These are phyloP conservation scores for Netelia melanura DNA, from an alignment of 2,888 invertebrate species.

Conservation along the genomic window DNA sequence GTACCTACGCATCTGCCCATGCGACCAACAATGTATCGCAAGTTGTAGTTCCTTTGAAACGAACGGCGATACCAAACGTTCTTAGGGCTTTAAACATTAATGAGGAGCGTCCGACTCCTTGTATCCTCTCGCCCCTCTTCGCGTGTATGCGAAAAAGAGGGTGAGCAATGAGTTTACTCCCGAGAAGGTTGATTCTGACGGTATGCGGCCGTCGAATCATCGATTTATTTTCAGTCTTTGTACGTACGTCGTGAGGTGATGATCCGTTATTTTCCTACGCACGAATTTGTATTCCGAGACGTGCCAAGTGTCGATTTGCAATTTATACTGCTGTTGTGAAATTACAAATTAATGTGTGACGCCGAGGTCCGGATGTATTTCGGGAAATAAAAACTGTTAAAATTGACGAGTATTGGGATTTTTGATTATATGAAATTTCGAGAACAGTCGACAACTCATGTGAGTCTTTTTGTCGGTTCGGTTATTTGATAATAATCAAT, in stretches of 20 bases:
- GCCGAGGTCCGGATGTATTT: neutral
- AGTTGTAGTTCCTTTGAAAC: too few relatives aligned
- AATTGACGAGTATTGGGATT: too few relatives aligned
- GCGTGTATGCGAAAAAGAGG: neutral
- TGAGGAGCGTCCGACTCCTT: too few relatives aligned
- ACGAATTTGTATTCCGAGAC: neutral
- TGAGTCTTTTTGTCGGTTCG: too few relatives aligned
- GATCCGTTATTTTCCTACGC: neutral
- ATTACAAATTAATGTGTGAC: neutral
- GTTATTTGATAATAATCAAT: too few relatives aligned
- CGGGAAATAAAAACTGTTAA: neutral
- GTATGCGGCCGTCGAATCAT: neutral
- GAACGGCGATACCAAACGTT: too few relatives aligned
- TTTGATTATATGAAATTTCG: too few relatives aligned
- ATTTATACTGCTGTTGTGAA: neutral
- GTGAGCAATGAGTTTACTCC: neutral
- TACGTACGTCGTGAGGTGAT: neutral
- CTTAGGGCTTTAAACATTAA: too few relatives aligned
- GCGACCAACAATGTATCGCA: too few relatives aligned
- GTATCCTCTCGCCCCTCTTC: too few relatives aligned
- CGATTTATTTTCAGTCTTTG: conserved; percentile 18
- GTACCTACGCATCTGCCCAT: too few relatives aligned
- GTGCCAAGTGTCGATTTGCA: neutral
- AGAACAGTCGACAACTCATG: too few relatives aligned
- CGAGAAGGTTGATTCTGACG: neutral